phyloP scores from a whole-genome alignment of 2,888 invertebrate genomes.

The Eurois occulta region DNA sequence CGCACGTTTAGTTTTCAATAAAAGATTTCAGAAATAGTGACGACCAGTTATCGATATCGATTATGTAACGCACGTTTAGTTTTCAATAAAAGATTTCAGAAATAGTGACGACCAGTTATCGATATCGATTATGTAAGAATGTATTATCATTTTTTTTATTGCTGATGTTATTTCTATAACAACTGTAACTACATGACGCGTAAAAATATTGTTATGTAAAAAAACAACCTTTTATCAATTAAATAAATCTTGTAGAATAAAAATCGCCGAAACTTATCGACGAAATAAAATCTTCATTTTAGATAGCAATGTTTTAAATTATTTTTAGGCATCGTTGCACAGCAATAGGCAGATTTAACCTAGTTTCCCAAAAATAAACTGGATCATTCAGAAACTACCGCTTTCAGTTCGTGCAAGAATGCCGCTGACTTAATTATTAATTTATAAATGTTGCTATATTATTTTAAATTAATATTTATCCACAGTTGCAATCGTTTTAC shows the following conservation, averaged over 20 bases:
- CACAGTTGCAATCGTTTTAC: constrained; percentile 17
- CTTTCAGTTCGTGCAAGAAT: not conserved
- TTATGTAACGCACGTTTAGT: constrained; percentile 24
- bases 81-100: constrained; percentile 29
- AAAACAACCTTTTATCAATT: not conserved
- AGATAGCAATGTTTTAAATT: not conserved
- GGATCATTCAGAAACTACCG: not conserved
- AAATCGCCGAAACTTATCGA: not conserved
- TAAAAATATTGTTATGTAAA: not conserved
- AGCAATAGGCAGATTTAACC: not conserved
- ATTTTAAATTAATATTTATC: not conserved
- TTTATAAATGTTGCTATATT: constrained; percentile 7
- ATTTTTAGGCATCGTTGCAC: not conserved
- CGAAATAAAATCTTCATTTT: not conserved
- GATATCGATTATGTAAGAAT: constrained; percentile 8
- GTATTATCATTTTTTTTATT: not conserved
- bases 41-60: constrained; percentile 6
- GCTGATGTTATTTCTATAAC: not conserved
- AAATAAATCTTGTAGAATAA: not conserved
- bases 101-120: constrained; percentile 28
- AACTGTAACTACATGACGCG: not conserved
- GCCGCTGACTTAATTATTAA: constrained; percentile 5
- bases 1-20: constrained; percentile 38
- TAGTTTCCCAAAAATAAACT: not conserved
- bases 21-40: constrained; percentile 31